These are phyloP conservation scores for Cheilosia vulpina DNA, from an alignment of 2,888 invertebrate species.

Conservation along the genomic window DNA sequence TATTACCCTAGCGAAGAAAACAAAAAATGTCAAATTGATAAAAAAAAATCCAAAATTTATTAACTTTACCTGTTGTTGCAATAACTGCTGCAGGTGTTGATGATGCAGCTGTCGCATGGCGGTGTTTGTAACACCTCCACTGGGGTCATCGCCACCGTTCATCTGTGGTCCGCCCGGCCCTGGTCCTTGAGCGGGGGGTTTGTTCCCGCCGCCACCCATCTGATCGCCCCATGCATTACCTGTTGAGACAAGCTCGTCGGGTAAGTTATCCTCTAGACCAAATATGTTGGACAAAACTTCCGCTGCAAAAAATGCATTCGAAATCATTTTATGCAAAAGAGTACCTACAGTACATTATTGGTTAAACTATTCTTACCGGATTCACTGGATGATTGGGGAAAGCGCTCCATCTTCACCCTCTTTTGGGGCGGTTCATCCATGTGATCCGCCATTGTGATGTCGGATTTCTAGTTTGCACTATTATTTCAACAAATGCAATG, in stretches of 20 bases:
- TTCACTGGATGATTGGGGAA: conserved; percentile 77
- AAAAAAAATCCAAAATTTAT: neutral
- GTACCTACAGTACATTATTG: conserved; percentile 24
- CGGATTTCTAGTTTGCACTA: conserved; percentile 31
- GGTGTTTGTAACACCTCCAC: conserved; percentile 86
- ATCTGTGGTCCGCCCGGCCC: conserved; percentile 88
- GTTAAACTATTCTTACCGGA: conserved; percentile 77
- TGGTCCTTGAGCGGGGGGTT: conserved; percentile 91
- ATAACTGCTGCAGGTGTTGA: conserved; percentile 87
- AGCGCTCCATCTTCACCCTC: conserved; percentile 91
- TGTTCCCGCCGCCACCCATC: conserved; percentile 85
- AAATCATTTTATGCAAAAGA: conserved; percentile 31
- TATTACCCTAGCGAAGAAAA: conserved; percentile 79
- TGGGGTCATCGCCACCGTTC: conserved; percentile 89
- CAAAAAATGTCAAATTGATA: neutral
- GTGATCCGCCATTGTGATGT: conserved; percentile 94
- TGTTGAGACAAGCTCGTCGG: conserved; percentile 93
- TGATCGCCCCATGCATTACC: conserved; percentile 90
- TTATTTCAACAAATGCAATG: conserved; percentile 52
- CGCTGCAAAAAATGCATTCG: conserved; percentile 78
- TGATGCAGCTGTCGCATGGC: conserved; percentile 84
- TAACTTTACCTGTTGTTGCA: conserved; percentile 85
- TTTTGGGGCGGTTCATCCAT: conserved; percentile 98
- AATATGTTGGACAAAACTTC: conserved; percentile 94
- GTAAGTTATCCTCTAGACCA: conserved; percentile 95